Evolutionary conservation across 1,140 invertebrate genomes (phyloP).

Genomic region (Proales similis): DNA sequence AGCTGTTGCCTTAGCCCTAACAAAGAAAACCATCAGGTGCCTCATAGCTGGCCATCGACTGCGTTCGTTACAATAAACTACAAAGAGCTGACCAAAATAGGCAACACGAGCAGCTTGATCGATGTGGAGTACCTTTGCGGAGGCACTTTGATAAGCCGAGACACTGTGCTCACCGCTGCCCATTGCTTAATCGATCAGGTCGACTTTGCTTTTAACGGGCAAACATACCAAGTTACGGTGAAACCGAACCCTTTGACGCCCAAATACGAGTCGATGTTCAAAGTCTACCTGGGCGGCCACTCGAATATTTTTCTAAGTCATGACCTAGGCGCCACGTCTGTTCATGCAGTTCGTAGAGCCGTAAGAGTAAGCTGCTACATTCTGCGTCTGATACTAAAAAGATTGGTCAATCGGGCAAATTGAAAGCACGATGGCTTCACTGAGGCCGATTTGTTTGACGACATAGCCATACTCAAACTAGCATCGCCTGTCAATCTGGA

Average conservation of each 20-base stretch:
- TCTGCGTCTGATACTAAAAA: not conserved
- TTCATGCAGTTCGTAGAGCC: not conserved
- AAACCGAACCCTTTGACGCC: constrained; percentile 9
- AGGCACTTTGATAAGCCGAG: constrained; percentile 23
- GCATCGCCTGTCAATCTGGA: not conserved
- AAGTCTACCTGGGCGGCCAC: constrained; percentile 16
- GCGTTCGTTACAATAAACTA: constrained; percentile 8
- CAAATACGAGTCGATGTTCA: constrained; percentile 32
- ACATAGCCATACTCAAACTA: constrained; percentile 20
- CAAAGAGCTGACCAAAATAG: not conserved
- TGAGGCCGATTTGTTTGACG: not conserved
- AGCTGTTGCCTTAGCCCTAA: no score
- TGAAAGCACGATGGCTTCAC: not conserved
- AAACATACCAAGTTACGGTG: constrained; percentile 7
- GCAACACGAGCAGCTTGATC: not conserved
- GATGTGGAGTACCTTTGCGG: constrained; percentile 11
- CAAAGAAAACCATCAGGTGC: no score
- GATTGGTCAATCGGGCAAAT: not conserved
- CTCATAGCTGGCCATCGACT: constrained; percentile 27
- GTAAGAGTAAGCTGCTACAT: not conserved
- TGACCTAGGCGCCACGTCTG: not conserved
- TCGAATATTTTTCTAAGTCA: not conserved
- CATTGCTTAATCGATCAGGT: constrained; percentile 26
- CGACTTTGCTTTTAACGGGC: constrained; percentile 7
- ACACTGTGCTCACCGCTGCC: constrained; percentile 27